These are phyloP conservation scores for Acromyrmex charruanus DNA, from an alignment of 1,140 invertebrate genomes.

Conservation along the genomic window DNA sequence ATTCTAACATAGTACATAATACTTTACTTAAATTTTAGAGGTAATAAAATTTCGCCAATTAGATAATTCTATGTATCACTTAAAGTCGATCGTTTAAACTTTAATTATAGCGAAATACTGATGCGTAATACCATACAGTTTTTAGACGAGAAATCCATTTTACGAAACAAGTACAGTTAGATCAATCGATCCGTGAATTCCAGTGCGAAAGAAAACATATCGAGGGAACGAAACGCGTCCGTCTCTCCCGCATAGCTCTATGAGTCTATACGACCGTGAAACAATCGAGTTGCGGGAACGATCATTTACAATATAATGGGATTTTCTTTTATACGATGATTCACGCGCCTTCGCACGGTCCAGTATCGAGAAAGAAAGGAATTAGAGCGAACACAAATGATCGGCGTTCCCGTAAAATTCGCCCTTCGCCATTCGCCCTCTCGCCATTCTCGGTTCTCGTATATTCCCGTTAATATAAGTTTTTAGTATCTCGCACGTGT, in stretches of 20 bases:
- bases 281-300: conserved; percentile 49
- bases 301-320: conserved; percentile 31
- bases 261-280: conserved; percentile 38
- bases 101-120: neutral
- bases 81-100: neutral
- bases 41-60: neutral
- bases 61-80: neutral
- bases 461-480: conserved; percentile 65
- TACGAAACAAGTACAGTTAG: conserved; percentile 36
- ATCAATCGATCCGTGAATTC: conserved; percentile 47
- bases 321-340: conserved; percentile 53
- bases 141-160: conserved; percentile 13
- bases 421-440: conserved; percentile 31
- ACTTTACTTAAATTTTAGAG: neutral
- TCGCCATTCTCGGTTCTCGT: conserved; percentile 31
- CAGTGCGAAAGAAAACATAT: conserved; percentile 18
- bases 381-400: conserved; percentile 31
- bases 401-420: conserved; percentile 18
- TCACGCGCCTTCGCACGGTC: conserved; percentile 17
- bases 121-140: too few relatives aligned
- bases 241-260: conserved; percentile 38
- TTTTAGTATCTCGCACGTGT: conserved; percentile 55
- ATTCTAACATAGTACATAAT: too few relatives aligned
- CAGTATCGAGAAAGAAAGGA: conserved; percentile 40
- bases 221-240: conserved; percentile 63